Base-by-base conservation (phyloP, 92 coral and sea anemone species). In the Plumapathes pennacea region DNA sequence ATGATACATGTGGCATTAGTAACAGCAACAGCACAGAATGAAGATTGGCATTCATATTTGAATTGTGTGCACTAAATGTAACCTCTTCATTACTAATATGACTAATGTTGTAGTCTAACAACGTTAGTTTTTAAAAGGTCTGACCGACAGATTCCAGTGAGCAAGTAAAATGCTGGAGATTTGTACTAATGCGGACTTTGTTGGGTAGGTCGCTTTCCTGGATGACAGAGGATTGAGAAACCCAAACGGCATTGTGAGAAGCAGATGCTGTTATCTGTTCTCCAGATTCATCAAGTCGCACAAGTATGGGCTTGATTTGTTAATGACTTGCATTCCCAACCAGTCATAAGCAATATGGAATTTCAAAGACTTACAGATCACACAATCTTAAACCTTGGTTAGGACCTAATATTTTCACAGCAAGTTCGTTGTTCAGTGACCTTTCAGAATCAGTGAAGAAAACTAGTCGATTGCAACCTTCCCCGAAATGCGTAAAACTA, bases 211-310 rank as follows among this genome's bases (percentile, higher is more conserved):
- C 46, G 90, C 96, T 22, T 91, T 91, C 40, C 86, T 91, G 18
- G 97, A 88, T 48, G 92, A 91, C 50, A 71, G 97, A 68, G 95
- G 97, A 2, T 75, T 91, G 14, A 86, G 97, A 8, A 86, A 91
- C 50, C 46, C 78, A 12, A 91, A 83, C 81, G 69, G 96, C 52
- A 80, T 78, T 10, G 96, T 91, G 19, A 82, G 96, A 34, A 91
- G 96, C 57, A 67, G 97, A 10, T 89, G 97, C 46, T 84, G 92
- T 44, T 91, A 91, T 49, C 60, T 91, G 29, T 74, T 88, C 27
- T 88, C 96, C 12, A 72, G 97, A 59, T 91, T 91, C 34, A 72
- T 91, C 54, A 80, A 89, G 61, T 76, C 81, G 30, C 97, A 91
- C 89, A 88, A 68, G 97, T 91, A 40, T 65, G 97, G 62, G 25